phyloP scores from a whole-genome alignment of 2,113 vertebrate genomes.

The Channa argus region DNA sequence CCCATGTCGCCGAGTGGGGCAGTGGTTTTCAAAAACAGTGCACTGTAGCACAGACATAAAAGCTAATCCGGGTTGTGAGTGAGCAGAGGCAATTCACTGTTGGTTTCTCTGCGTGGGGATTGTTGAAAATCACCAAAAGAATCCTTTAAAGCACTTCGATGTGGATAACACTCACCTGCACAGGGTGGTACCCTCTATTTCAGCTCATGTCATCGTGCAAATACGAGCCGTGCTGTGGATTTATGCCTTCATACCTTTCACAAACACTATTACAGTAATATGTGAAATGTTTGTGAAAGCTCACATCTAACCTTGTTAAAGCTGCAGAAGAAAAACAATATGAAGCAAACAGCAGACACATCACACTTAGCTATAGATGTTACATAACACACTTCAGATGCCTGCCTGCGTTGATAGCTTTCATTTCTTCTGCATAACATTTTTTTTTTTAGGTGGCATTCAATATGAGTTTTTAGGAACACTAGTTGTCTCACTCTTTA shows the following conservation, averaged over 20 bases:
- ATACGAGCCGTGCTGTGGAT: slow-evolving; percentile 26
- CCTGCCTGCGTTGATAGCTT: slow-evolving; percentile 42
- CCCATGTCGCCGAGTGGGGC: no score
- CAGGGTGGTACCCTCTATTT: neutral
- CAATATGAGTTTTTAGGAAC: slow-evolving; percentile 52
- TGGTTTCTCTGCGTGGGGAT: no score
- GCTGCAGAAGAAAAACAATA: slow-evolving; percentile 7
- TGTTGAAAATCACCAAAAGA: slow-evolving; percentile 1
- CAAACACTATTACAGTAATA: slow-evolving; percentile 33
- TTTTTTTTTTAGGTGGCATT: slow-evolving; percentile 35
- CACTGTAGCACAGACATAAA: no score
- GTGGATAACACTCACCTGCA: neutral
- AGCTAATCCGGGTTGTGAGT: no score
- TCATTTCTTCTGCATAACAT: slow-evolving; percentile 34
- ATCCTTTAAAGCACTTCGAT: no score
- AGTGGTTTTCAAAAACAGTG: no score
- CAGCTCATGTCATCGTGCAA: slow-evolving; percentile 13
- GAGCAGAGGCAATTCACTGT: no score
- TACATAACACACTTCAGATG: slow-evolving; percentile 32
- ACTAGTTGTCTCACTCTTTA: slow-evolving; percentile 46
- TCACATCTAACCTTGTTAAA: slow-evolving; percentile 19
- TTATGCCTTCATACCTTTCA: slow-evolving; percentile 14
- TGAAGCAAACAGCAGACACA: slow-evolving; percentile 10
- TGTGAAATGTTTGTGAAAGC: slow-evolving; percentile 34
- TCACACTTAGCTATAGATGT: slow-evolving; percentile 18